Evolutionary conservation across 2,888 invertebrate species (phyloP).

Genomic region (Amblyjoppa proteus): DNA sequence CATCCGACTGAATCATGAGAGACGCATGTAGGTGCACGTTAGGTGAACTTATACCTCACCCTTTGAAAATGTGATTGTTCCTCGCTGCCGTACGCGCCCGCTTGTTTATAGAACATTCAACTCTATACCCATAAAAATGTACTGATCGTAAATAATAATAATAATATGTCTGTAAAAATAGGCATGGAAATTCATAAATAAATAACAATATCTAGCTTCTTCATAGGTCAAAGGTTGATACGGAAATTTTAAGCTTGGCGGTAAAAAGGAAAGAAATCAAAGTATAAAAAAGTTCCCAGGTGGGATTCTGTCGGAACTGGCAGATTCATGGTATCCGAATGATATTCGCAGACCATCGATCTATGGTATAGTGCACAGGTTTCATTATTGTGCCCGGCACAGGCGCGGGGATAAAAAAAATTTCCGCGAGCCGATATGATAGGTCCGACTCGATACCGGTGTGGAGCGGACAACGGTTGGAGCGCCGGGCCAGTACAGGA

Average conservation of each 20-base stretch:
- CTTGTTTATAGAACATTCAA: background rate
- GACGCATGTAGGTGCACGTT: slow-evolving; percentile 44
- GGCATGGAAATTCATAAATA: background rate
- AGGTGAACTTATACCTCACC: slow-evolving; percentile 26
- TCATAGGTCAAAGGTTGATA: background rate
- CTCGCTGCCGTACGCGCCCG: background rate
- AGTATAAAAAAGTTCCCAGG: background rate
- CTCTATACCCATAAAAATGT: slow-evolving; percentile 7
- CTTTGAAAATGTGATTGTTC: background rate
- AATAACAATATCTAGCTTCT: background rate
- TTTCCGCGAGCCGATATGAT: background rate
- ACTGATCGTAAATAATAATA: background rate
- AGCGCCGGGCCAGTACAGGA: background rate
- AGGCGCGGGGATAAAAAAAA: background rate
- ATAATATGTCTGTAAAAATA: background rate
- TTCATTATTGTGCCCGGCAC: too few species aligned
- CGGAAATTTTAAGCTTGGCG: background rate
- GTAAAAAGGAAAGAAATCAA: background rate
- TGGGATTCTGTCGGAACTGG: background rate
- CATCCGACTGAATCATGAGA: slow-evolving; percentile 74
- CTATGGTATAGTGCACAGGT: background rate
- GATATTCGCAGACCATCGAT: too few species aligned
- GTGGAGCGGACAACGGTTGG: background rate
- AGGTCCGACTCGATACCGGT: background rate
- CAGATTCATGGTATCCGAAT: background rate